Base-by-base conservation (phyloP, 2,797 vertebrate species). In the Acanthurus tractus region DNA sequence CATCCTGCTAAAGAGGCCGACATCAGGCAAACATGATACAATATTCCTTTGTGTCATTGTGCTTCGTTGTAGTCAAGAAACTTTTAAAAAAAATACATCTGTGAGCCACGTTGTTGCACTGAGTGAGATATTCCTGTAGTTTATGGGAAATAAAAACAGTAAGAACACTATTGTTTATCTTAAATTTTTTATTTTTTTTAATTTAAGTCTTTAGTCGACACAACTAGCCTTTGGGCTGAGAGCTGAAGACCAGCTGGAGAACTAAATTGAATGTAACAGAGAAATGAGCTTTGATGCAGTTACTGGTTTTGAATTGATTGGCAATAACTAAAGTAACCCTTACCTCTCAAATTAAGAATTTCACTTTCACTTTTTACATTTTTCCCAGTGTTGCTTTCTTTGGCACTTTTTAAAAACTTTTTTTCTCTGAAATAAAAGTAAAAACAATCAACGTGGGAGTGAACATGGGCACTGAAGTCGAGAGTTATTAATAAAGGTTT, bases 321-420 rank as follows among this genome's bases (percentile, higher is more conserved):
- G 14, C 4, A 67, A 36, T 17, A 45, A 8, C 34, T 17, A 0
- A 0, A 4, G 23, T 40, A 45, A 20, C 50, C 50, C 13, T 20
- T 10, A 17, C 13, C 1, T 34, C 22, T 63, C 12, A 49, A 44
- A 50, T 44, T 42, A n/a, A 7, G 42, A 46, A 34, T 11, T 13
- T 59, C 4, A 63, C 44, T 29, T 54, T 42, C 22, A 40, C 20
- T 13, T 49, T 17, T 42, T 56, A n/a, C 38, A 12, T 11, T 42
- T 20, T 74, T 73, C 7, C 9, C 15, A 25, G 10, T 20, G 25
- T 25, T 66, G n/a, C n/a, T 44, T 38, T 65, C 23, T 67, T 14
- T 57, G 14, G 18, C 22, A 22, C 17, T 48, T 54, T 40, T n/a
- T 17, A 6, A 54, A 15, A 25, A 22, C 0, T 34, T 23, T 50